phyloP scores from a whole-genome alignment of 2,113 vertebrate species.

The Rhynchomys soricoides region DNA sequence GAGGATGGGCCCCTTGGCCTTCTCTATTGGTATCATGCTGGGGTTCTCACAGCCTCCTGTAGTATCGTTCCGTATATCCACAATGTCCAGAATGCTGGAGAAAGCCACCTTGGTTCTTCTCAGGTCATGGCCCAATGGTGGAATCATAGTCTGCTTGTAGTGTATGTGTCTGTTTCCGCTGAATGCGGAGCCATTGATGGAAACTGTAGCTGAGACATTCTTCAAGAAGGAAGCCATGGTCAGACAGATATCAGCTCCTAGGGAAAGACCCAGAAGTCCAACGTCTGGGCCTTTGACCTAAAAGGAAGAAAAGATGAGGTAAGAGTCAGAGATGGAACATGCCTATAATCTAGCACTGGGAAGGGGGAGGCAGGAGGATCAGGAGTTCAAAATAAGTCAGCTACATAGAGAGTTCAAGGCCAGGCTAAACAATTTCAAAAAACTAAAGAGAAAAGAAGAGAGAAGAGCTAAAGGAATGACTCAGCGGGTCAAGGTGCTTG shows the following conservation, averaged over 20 bases:
- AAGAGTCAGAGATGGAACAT: neutral
- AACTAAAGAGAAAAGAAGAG: too few relatives aligned
- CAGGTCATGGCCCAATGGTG: conserved; percentile 55
- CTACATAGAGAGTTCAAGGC: neutral
- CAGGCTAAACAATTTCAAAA: neutral
- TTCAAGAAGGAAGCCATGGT: conserved; percentile 92
- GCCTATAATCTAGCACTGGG: neutral
- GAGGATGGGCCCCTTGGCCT: conserved; percentile 89
- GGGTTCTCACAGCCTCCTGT: conserved; percentile 80
- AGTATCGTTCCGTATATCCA: conserved; percentile 83
- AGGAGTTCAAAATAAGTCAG: neutral
- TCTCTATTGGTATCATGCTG: conserved; percentile 91
- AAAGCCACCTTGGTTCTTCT: conserved; percentile 76
- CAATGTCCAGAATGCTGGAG: conserved; percentile 85
- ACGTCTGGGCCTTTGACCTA: conserved; percentile 88
- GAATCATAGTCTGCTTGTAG: conserved; percentile 87
- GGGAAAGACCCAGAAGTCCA: conserved; percentile 92
- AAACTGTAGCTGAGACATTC: conserved; percentile 88
- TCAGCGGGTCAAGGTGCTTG: neutral
- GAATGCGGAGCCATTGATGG: conserved; percentile 89
- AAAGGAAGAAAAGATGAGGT: conserved; percentile 42
- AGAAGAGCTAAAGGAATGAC: neutral
- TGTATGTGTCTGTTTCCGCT: conserved; percentile 80
- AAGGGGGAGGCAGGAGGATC: neutral
- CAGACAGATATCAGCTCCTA: conserved; percentile 91